phyloP scores from a whole-genome alignment of 2,888 invertebrate genomes.

The Sacculina carcini region DNA sequence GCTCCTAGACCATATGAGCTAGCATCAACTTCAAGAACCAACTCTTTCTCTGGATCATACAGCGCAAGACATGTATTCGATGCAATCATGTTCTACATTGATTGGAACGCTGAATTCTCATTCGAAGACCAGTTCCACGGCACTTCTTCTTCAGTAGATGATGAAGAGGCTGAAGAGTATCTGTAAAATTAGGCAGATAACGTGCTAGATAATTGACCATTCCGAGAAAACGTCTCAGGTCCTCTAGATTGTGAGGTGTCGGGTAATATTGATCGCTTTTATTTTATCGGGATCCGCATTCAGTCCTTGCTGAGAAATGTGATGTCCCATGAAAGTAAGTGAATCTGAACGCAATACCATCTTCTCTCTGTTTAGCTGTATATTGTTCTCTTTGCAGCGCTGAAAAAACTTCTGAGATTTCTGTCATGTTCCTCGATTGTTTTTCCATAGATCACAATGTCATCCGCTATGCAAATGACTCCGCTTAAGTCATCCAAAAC shows the following conservation, averaged over 20 bases:
- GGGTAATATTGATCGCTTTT: not conserved
- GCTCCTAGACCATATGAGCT: not conserved
- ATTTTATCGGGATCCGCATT: not conserved
- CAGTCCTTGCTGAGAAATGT: not conserved
- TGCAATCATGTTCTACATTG: not conserved
- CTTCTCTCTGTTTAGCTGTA: not conserved
- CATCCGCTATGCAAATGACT: conserved; percentile 1
- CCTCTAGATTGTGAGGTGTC: not conserved
- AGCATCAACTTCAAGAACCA: not conserved
- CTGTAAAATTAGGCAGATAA: not conserved
- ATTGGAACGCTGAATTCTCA: not conserved
- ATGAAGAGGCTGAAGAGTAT: not conserved
- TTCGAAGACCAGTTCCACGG: not conserved
- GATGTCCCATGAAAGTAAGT: not conserved
- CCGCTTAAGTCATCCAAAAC: not conserved
- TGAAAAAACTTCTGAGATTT: not conserved
- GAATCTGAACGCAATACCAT: not conserved
- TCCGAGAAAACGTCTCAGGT: not conserved
- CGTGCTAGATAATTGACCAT: not conserved
- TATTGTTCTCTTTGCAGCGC: not conserved
- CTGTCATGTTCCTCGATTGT: not conserved
- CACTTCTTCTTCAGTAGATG: not conserved
- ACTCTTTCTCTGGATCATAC: not conserved
- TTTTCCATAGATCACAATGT: not conserved
- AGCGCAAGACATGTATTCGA: not conserved